phyloP scores from a whole-genome alignment of 2,888 invertebrate genomes.

The Cremastinae sp. region DNA sequence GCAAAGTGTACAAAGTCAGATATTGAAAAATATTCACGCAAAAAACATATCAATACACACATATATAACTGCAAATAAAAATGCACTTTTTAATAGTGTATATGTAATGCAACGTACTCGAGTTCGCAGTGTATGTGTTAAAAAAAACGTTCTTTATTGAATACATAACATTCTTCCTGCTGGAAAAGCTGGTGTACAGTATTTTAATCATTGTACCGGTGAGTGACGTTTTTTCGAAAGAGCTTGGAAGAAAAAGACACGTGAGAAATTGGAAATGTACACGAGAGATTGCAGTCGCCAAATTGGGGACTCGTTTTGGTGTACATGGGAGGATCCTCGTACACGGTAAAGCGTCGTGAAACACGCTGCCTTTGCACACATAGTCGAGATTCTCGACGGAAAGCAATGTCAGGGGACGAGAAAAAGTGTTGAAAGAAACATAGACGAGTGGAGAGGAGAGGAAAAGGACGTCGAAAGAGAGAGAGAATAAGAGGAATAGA shows the following conservation, averaged over 20 bases:
- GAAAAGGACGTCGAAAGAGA: conserved; percentile 67
- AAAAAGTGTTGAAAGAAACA: conserved; percentile 15
- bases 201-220: no score
- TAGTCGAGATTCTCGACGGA: conserved; percentile 27
- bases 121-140: no score
- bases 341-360: conserved; percentile 1
- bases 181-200: no score
- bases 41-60: no score
- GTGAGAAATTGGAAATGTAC: not conserved
- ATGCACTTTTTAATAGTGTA: no score
- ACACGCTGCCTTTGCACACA: conserved; percentile 23
- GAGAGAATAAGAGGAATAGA: conserved; percentile 12
- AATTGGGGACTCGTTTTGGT: conserved; percentile 9
- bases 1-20: no score
- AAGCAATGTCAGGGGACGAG: conserved; percentile 35
- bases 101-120: no score
- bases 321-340: conserved; percentile 60
- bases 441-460: not conserved
- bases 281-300: conserved; percentile 37
- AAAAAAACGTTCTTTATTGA: no score
- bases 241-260: not conserved
- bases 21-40: no score
- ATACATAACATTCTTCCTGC: no score
- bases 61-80: no score
- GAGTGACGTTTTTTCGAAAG: no score